Base-by-base conservation (phyloP, 1,140 invertebrate genomes). In the Drosophila watanabei region DNA sequence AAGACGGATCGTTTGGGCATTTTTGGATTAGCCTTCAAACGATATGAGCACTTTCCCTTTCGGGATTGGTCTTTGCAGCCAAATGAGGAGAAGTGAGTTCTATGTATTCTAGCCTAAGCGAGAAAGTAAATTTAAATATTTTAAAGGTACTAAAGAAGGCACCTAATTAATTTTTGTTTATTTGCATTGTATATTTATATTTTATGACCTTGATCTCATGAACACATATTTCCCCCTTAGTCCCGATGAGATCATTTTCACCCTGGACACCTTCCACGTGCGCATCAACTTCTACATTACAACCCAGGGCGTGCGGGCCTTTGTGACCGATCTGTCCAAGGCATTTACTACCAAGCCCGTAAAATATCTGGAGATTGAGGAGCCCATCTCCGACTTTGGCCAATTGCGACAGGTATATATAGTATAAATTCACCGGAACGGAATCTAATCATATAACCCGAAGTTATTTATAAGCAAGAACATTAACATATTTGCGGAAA, bases 11-110 rank as follows among this genome's bases (percentile, higher is more conserved):
- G 91, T 0, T 56, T 92, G 43, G 91, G 91, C 2, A 37, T 61
- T 14, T 80, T 92, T 51, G 91, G 91, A 8, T 70, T 92, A 20
- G 91, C 91, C 8, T 92, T 75, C 28, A 86, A 91, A 54, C 85
- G 91, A 4, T 92, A 92, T 60, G 91, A 92, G 1, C 91, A 92
- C 37, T 92, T 92, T 41, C 91, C 91, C 3, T 92, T 92, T 51
- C 69, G 75, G 1, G 75, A 87, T 24, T 92, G 91, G 91, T 76
- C 41, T 11, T 5, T 92, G 61, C 77, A 91, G 16, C 88, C 91
- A 37, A 91, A 58, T 32, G 68, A 78, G 43, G 84, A 92, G 16
- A 87, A 90, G 91, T 92, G 69, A 77, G 80, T 35, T 65, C 1
- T 9, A 11, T 11, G 0, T 11, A 24, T 13, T 14, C 20, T 8